Evolutionary conservation across 2,888 invertebrate species (phyloP).

Genomic region (Calameuta idolon): DNA sequence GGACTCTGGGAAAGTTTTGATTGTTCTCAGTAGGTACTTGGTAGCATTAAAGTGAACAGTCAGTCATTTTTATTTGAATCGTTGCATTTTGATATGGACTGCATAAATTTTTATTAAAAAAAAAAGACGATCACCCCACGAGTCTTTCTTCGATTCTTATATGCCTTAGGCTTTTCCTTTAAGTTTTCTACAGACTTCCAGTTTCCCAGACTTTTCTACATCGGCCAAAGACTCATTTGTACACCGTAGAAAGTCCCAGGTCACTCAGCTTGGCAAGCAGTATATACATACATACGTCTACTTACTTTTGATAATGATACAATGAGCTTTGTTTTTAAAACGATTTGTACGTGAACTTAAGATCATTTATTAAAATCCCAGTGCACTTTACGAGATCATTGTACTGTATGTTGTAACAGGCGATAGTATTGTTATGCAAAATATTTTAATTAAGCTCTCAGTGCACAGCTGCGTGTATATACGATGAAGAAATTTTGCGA

Average conservation of each 20-base stretch:
- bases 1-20: neutral
- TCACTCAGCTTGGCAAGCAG: neutral
- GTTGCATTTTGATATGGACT: neutral
- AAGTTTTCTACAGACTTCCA: no score
- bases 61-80: neutral
- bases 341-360: conserved; percentile 29
- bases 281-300: no score
- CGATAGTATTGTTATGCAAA: conserved; percentile 51
- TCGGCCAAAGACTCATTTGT: conserved; percentile 3
- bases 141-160: neutral
- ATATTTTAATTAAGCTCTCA: conserved; percentile 45
- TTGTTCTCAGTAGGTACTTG: neutral
- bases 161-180: neutral
- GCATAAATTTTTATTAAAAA: neutral
- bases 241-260: neutral
- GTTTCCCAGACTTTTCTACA: neutral
- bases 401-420: conserved; percentile 3
- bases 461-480: no score
- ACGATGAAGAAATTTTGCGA: no score
- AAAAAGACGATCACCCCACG: neutral
- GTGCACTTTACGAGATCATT: conserved; percentile 25
- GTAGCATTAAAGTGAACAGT: neutral
- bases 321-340: no score
- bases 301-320: no score
- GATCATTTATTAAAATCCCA: conserved; percentile 38